Base-by-base conservation (phyloP, 2,797 vertebrate genomes). In the Etheostoma nigrum region DNA sequence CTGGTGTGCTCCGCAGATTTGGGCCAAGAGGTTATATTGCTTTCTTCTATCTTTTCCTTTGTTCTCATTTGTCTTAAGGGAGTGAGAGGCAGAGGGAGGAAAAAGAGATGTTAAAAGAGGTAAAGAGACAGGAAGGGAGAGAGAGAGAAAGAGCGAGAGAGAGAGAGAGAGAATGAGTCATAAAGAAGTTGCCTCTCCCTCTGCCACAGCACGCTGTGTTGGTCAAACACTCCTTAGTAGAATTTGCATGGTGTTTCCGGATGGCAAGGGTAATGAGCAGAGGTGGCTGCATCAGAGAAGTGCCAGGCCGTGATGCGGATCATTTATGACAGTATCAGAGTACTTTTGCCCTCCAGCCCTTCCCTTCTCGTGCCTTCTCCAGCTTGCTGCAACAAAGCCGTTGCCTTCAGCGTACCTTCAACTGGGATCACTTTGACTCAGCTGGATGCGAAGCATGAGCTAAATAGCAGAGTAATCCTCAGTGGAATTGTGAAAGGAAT, bases 11-110 rank as follows among this genome's bases (percentile, higher is more conserved):
- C 81, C 44, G 47, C 65, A 89, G 87, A 90, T 86, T 82, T 85
- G 89, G 87, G 89, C 78, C 85, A 86, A 87, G 83, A 88, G 92
- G 93, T 93, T 91, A 91, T 86, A 89, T 90, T 93, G 84, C 91
- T 89, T 87, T 86, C 88, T 85, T 91, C 81, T 60, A 63, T 73
- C 81, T 81, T 63, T 86, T 61, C 74, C 87, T 93, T 91, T 93
- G 91, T 93, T 91, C 88, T 91, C 71, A 58, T 71, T 70, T 53
- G 81, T 85, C 90, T 89, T 88, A 78, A 82, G 75, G 76, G 81
- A 90, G 81, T 67, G 58, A 70, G 78, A 79, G 36, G 44, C 48
- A 70, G 66, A 30, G 36, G 18, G 60, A 19, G 51, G 21, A 6
- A 65, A 60, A 84, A 76, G 62, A 66, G 66, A 68, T 61, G 42